A percentile compares a stretch with the other conserved stretches of the same genome.
Evolutionary conservation across 2,797 vertebrate genomes (phyloP).

Genomic region (Gastrophryne carolinensis): DNA sequence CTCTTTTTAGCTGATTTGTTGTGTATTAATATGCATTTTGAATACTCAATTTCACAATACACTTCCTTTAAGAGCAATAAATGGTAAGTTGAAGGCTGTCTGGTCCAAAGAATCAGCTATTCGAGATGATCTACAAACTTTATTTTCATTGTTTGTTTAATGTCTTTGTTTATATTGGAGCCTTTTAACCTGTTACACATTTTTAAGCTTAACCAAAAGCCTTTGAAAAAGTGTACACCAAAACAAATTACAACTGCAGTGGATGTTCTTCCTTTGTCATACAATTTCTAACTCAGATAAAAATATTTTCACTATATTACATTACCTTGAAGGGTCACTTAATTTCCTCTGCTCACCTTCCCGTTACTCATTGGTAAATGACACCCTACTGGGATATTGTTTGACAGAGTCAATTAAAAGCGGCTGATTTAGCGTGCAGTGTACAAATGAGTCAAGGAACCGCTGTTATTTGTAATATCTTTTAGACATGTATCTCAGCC

Average conservation of each 20-base stretch:
- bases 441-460: slow-evolving; percentile 34
- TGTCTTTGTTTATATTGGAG: too few species aligned
- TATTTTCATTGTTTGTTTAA: too few species aligned
- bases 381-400: slow-evolving; percentile 26
- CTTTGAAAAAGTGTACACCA: background rate
- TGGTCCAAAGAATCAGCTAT: too few species aligned
- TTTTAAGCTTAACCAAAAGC: background rate
- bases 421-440: slow-evolving; percentile 29
- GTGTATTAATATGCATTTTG: too few species aligned
- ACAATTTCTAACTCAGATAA: background rate
- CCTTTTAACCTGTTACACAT: background rate
- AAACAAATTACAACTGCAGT: background rate
- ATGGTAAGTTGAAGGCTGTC: too few species aligned
- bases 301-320: slow-evolving; percentile 32
- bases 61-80: too few species aligned
- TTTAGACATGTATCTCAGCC: slow-evolving; percentile 15
- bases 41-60: too few species aligned
- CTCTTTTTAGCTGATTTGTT: too few species aligned
- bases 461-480: slow-evolving; percentile 26
- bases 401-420: slow-evolving; percentile 47
- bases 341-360: slow-evolving; percentile 30
- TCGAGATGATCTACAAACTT: too few species aligned
- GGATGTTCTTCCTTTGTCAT: background rate
- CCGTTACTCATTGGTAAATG: slow-evolving; percentile 30
- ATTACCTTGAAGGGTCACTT: slow-evolving; percentile 39